Conservation (phyloP, 1,140 invertebrate species). For the Rhyacophila brunnea region DNA sequence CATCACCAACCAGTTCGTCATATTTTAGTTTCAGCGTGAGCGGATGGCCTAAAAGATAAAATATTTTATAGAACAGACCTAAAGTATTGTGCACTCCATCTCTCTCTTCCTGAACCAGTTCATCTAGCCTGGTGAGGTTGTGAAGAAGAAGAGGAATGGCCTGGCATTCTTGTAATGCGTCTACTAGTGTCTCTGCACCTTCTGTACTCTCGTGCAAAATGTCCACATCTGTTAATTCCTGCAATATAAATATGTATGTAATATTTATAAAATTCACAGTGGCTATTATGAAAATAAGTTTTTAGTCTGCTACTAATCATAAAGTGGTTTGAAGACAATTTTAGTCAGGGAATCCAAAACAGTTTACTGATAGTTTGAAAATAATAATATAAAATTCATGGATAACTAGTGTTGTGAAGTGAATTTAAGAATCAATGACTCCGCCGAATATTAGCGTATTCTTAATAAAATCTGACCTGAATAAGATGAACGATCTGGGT, state of each 20-base stretch:
- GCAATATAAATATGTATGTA: conserved; percentile 33
- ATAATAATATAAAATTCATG: background rate
- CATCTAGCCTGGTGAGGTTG: conserved; percentile 92
- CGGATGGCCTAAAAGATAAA: no score
- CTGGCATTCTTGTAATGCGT: conserved; percentile 82
- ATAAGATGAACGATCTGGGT: conserved; percentile 79
- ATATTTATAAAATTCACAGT: background rate
- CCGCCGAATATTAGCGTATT: no score
- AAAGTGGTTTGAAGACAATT: no score
- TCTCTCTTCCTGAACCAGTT: conserved; percentile 89
- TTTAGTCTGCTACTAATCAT: no score
- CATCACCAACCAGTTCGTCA: no score
- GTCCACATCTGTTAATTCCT: conserved; percentile 96
- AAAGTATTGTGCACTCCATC: conserved; percentile 96
- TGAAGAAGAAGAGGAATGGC: conserved; percentile 89
- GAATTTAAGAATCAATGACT: no score
- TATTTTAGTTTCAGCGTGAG: no score
- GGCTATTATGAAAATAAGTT: background rate
- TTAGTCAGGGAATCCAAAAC: background rate
- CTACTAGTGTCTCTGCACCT: conserved; percentile 74
- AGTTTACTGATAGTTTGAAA: background rate
- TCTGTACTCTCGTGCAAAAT: conserved; percentile 89
- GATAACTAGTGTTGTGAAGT: no score
- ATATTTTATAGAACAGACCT: conserved; percentile 51
- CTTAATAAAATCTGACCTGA: conserved; percentile 52